Evolutionary conservation across 1,140 invertebrate species (phyloP), one percentile per base, ranked within the genome.

Genomic region (Yoshiicerus persimilis): DNA sequence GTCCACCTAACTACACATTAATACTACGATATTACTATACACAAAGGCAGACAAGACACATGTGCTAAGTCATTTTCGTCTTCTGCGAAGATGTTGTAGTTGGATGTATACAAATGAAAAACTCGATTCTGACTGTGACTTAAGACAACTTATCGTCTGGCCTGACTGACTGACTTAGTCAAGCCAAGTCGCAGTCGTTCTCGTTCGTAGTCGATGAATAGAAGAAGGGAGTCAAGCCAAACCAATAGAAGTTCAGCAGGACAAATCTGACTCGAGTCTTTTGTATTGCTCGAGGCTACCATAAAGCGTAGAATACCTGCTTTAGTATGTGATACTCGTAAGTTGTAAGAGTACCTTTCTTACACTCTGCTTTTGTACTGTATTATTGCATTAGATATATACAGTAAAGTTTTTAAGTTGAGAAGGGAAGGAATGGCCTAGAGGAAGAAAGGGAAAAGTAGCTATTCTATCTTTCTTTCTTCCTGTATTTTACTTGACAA

Each of bases 361-460:
- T 30, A 30, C 23, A 56, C 13, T 5, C 0, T 56, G 41, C 75
- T 38, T 80, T 34, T 80, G 34, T 80, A 16, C 25, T 34, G 11
- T 80, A 23, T 30, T 80, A 80, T 80, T 38, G 32, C 75, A 80
- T 32, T 80, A 34, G 9, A 34, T 56, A 32, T 36, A 32, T 34
- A 80, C 75, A 34, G 75, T 38, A 70, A 25, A 70, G 75, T 80
- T 80, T 32, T 32, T 32, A 80, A 80, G 27, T 80, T 80, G 27
- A 80, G 75, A 34, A 80, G 75, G 75, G 75, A 80, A 80, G 75
- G 32, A 80, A 80, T 80, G 75, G 75, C 75, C 75, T 80, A 38
- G 34, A 80, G 75, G 75, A 80, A 80, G 75, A 80, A 80, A 80
- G 75, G 75, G 75, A 80, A 80, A 80, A 80, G 75, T 80, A 80